These are phyloP conservation scores for Calameuta pallipes DNA, from an alignment of 2,888 invertebrate species.

Conservation along the genomic window DNA sequence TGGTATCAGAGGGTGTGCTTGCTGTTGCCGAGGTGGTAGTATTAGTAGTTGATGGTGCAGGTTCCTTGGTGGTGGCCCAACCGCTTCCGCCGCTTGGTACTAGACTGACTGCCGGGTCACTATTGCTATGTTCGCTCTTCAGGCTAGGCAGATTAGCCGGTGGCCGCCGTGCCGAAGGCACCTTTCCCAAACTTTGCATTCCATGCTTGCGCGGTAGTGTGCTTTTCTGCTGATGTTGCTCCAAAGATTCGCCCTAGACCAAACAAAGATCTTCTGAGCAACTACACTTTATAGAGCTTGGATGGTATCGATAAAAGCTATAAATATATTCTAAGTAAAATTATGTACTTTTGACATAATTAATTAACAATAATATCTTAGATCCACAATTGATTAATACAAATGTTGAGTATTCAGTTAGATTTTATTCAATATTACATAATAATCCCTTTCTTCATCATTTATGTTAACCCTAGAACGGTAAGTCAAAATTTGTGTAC, in stretches of 20 bases:
- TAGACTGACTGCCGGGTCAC: conserved; percentile 81
- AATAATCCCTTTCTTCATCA: not conserved
- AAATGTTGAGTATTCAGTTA: not conserved
- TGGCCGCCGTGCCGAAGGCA: conserved; percentile 97
- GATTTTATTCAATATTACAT: not conserved
- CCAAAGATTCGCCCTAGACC: conserved; percentile 83
- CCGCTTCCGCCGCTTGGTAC: conserved; percentile 84
- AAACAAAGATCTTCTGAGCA: conserved; percentile 1
- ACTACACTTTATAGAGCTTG: not conserved
- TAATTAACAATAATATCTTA: not conserved
- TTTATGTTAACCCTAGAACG: not conserved
- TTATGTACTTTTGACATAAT: not conserved
- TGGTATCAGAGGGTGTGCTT: conserved; percentile 57
- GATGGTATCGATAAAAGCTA: not conserved
- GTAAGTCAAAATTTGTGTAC: too few species aligned
- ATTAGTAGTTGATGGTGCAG: conserved; percentile 65
- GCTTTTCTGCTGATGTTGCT: conserved; percentile 89
- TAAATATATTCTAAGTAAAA: not conserved
- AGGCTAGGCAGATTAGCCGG: conserved; percentile 99
- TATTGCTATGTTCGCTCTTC: conserved; percentile 92
- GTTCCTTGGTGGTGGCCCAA: conserved; percentile 77
- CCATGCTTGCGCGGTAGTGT: conserved; percentile 97
- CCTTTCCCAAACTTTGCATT: conserved; percentile 99
- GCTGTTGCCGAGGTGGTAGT: conserved; percentile 56
- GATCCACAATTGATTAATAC: not conserved